Evolutionary conservation across 2,888 invertebrate species (phyloP).

Genomic region (Eurytoma adleriae): DNA sequence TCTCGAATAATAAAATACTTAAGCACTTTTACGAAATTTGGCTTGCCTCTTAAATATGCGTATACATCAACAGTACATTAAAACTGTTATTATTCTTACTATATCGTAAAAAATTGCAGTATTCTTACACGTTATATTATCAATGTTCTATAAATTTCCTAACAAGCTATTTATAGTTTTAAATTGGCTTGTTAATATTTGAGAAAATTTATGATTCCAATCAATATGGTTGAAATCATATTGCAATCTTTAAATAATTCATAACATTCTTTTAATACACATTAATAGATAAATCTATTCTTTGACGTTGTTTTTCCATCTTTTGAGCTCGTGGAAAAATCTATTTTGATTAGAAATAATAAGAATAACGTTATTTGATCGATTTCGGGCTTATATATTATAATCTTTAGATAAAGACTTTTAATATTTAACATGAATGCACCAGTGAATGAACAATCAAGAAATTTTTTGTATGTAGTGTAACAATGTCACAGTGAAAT

Average conservation of each 20-base stretch:
- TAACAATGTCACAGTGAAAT: too few relatives aligned
- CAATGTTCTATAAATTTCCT: neutral
- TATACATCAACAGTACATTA: neutral
- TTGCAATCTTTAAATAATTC: slow-evolving; percentile 1
- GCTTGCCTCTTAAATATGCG: slow-evolving; percentile 16
- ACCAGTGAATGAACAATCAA: slow-evolving; percentile 21
- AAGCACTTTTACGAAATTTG: slow-evolving; percentile 38
- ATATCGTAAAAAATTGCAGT: slow-evolving; percentile 19
- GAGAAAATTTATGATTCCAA: neutral
- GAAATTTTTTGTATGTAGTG: neutral
- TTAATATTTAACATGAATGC: neutral
- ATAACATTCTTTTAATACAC: slow-evolving; percentile 15
- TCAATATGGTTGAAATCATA: slow-evolving; percentile 21
- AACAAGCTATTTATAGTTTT: neutral
- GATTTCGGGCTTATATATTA: neutral
- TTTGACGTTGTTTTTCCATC: slow-evolving; percentile 17
- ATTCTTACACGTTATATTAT: slow-evolving; percentile 13
- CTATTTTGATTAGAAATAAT: slow-evolving; percentile 15
- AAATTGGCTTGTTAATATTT: neutral
- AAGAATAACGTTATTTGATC: slow-evolving; percentile 38
- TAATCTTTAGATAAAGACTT: neutral
- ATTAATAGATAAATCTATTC: slow-evolving; percentile 23
- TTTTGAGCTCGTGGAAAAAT: slow-evolving; percentile 13
- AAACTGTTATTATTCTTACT: slow-evolving; percentile 10
- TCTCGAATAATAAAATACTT: slow-evolving; percentile 1